Evolutionary conservation across 2,797 vertebrate genomes (phyloP).

Genomic region (Zalophus californianus): DNA sequence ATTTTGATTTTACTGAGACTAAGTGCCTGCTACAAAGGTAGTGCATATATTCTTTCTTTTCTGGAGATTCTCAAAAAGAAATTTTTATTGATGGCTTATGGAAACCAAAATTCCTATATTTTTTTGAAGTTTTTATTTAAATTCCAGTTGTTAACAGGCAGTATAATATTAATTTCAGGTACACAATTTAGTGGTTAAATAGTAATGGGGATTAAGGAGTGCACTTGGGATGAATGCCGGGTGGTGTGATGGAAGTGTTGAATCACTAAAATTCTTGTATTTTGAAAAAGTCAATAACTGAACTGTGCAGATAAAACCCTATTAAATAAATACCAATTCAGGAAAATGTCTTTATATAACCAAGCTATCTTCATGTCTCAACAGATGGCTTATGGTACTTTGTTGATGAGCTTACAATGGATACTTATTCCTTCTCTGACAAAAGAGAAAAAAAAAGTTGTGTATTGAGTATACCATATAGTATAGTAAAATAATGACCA

Average conservation of each 20-base stretch:
- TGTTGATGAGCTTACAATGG: slow-evolving; percentile 17
- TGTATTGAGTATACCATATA: slow-evolving; percentile 33
- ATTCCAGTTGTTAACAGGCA: background rate
- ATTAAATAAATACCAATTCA: slow-evolving; percentile 12
- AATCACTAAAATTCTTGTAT: background rate
- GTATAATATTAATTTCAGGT: background rate
- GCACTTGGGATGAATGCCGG: too few species aligned
- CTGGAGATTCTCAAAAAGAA: slow-evolving; percentile 62
- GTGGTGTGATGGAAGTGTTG: background rate
- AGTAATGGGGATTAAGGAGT: background rate
- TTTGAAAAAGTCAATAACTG: slow-evolving; percentile 44
- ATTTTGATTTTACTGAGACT: slow-evolving; percentile 88
- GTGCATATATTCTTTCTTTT: slow-evolving; percentile 33
- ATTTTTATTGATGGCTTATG: slow-evolving; percentile 37
- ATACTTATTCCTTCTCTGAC: background rate
- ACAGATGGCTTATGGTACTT: background rate
- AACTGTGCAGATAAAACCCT: slow-evolving; percentile 29
- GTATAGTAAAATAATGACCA: slow-evolving; percentile 37
- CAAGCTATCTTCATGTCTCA: slow-evolving; percentile 6
- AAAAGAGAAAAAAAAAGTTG: background rate
- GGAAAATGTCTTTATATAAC: slow-evolving; percentile 10
- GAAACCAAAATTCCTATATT: slow-evolving; percentile 45
- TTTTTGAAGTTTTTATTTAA: background rate
- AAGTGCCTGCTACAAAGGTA: slow-evolving; percentile 93
- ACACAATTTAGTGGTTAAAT: background rate